A percentile compares a stretch with the other conserved stretches of the same genome.
Evolutionary conservation across 2,113 vertebrate genomes (phyloP).

Genomic region (Spea bombifrons): DNA sequence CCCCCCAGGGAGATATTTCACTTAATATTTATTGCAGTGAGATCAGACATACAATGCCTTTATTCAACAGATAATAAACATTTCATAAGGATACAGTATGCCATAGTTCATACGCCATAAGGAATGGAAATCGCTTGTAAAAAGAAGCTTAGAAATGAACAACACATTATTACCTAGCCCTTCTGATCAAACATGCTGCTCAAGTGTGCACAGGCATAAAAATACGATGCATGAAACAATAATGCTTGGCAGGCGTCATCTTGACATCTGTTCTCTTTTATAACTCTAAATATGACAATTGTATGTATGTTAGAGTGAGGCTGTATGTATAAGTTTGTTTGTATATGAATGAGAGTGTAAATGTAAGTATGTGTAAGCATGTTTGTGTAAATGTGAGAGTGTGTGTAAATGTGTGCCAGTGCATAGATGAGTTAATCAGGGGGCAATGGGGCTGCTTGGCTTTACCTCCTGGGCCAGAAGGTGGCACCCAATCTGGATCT

Average conservation of each 20-base stretch:
- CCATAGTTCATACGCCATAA: not conserved
- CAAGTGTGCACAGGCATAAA: no score
- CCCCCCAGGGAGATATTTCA: not conserved
- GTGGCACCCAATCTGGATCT: no score
- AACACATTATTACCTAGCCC: not conserved
- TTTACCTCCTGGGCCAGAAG: no score
- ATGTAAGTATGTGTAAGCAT: not conserved
- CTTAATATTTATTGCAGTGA: conserved; percentile 3
- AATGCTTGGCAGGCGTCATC: no score
- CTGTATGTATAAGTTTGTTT: not conserved
- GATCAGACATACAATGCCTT: not conserved
- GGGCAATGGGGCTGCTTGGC: no score
- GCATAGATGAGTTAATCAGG: no score
- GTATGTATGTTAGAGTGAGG: not conserved
- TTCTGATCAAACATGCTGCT: not conserved
- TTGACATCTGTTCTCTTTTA: not conserved
- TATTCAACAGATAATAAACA: conserved; percentile 1
- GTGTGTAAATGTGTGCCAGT: no score
- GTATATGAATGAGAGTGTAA: not conserved
- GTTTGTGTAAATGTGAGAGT: no score
- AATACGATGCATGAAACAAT: no score
- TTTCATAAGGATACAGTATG: not conserved
- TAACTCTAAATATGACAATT: not conserved
- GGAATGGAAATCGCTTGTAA: not conserved
- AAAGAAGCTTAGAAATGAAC: not conserved